Evolutionary conservation across 2,113 vertebrate genomes (phyloP).

Genomic region (Cranoglanis bouderius): DNA sequence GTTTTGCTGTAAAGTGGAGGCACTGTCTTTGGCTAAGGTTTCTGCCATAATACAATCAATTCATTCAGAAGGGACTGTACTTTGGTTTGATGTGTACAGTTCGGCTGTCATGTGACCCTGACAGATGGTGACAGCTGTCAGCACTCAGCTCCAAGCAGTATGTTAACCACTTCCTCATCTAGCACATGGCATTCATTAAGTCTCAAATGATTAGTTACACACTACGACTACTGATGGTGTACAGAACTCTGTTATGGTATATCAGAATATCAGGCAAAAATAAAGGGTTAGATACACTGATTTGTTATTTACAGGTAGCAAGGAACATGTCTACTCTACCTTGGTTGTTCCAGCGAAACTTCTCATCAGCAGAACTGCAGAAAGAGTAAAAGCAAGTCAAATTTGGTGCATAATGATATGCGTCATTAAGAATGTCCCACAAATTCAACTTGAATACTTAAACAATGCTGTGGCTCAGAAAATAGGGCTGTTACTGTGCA

Average conservation of each 20-base stretch:
- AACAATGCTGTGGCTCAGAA: background rate
- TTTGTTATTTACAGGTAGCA: background rate
- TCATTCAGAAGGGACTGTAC: slow-evolving; percentile 44
- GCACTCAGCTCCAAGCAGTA: background rate
- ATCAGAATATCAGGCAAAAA: background rate
- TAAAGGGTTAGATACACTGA: background rate
- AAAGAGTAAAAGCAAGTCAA: slow-evolving; percentile 55
- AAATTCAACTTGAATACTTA: background rate
- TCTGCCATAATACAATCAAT: slow-evolving; percentile 59
- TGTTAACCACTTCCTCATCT: slow-evolving; percentile 30
- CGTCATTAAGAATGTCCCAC: background rate
- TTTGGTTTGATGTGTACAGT: slow-evolving; percentile 35
- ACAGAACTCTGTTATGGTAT: background rate
- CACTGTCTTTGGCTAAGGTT: slow-evolving; percentile 41
- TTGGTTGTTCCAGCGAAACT: slow-evolving; percentile 98
- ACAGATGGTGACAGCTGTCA: slow-evolving; percentile 45
- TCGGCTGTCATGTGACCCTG: slow-evolving; percentile 22
- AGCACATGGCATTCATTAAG: background rate
- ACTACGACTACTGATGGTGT: background rate
- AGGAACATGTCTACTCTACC: slow-evolving; percentile 71
- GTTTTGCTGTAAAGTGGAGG: slow-evolving; percentile 23
- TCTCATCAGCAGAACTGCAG: slow-evolving; percentile 93
- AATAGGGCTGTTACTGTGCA: slow-evolving; percentile 5
- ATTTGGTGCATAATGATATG: background rate
- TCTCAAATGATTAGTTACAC: slow-evolving; percentile 3